Evolutionary conservation across 1,140 invertebrate genomes (phyloP).

Genomic region (Bombus pascuorum): DNA sequence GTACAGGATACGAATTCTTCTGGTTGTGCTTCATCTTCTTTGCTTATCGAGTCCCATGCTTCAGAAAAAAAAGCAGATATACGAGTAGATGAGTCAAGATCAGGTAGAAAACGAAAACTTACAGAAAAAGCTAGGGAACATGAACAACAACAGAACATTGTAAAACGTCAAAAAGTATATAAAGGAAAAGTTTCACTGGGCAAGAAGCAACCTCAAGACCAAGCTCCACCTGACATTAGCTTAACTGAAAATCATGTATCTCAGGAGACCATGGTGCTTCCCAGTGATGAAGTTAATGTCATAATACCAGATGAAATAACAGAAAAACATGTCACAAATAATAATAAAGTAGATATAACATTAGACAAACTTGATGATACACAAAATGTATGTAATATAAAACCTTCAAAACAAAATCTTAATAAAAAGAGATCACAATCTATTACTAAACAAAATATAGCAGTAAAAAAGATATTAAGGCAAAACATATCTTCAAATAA

Average conservation of each 20-base stretch:
- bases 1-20: conserved; percentile 31
- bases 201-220: conserved; percentile 47
- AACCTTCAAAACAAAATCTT: conserved; percentile 44
- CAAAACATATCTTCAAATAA: conserved; percentile 64
- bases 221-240: neutral
- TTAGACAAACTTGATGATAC: conserved; percentile 31
- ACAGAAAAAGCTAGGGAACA: conserved; percentile 80
- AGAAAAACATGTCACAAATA: conserved; percentile 36
- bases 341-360: conserved; percentile 19
- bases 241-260: conserved; percentile 23
- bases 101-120: conserved; percentile 79
- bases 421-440: conserved; percentile 53
- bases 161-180: conserved; percentile 72
- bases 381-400: conserved; percentile 17
- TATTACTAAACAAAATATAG: conserved; percentile 66
- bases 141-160: conserved; percentile 69
- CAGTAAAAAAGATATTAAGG: conserved; percentile 65
- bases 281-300: conserved; percentile 15
- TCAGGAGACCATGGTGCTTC: neutral
- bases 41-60: conserved; percentile 31
- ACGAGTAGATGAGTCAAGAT: conserved; percentile 75
- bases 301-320: conserved; percentile 23
- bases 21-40: neutral
- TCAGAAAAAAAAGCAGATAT: conserved; percentile 17
- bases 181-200: conserved; percentile 58